Conservation (phyloP, 2,888 invertebrate genomes). For the Eudasyphora cyanicolor region DNA sequence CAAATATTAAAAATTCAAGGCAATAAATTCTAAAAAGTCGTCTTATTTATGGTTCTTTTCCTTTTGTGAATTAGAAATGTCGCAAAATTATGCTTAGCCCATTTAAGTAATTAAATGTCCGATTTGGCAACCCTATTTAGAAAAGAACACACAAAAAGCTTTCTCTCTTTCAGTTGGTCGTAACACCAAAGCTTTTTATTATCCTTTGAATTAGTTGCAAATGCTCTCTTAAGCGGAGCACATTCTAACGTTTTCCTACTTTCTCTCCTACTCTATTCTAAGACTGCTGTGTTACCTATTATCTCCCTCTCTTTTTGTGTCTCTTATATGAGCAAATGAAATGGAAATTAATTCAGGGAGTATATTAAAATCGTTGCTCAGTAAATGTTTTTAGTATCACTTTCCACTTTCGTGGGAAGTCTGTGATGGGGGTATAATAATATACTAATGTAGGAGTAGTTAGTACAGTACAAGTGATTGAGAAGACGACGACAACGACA, state of each 20-base stretch:
- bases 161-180: not conserved
- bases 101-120: too few relatives aligned
- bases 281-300: not conserved
- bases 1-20: too few relatives aligned
- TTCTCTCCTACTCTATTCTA: not conserved
- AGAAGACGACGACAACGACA: too few relatives aligned
- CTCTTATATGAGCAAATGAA: not conserved
- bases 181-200: not conserved
- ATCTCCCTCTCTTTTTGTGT: not conserved
- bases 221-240: not conserved
- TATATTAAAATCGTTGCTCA: not conserved
- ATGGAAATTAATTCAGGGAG: conserved; percentile 8
- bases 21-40: too few relatives aligned
- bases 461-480: not conserved
- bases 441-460: not conserved
- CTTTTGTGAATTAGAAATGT: not conserved
- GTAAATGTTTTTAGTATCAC: not conserved
- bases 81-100: not conserved
- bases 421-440: not conserved
- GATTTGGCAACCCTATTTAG: not conserved
- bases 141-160: not conserved
- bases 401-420: conserved; percentile 14
- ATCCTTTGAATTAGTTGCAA: not conserved
- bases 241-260: not conserved
- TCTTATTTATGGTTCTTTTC: not conserved